Conservation (phyloP, 1,140 invertebrate species). For the Drosophila ambigua region DNA sequence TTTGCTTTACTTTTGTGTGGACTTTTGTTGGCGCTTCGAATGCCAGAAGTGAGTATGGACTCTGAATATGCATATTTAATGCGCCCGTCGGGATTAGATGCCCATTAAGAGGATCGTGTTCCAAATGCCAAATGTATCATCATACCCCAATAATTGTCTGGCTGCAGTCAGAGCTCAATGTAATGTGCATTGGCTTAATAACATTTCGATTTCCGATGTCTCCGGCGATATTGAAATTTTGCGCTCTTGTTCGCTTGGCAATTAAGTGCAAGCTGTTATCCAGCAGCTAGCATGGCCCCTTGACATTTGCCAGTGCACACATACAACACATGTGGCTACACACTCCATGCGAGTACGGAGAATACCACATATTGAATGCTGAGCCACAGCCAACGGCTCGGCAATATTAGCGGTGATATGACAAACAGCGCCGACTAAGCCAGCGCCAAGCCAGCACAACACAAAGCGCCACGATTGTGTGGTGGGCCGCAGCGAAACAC, state of each 20-base stretch:
- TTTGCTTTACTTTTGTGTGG: not conserved
- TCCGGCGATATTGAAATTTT: conserved; percentile 62
- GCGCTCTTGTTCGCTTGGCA: conserved; percentile 58
- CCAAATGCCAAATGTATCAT: conserved; percentile 9
- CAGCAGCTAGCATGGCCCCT: conserved; percentile 27
- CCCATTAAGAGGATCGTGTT: conserved; percentile 38
- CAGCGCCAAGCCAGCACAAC: conserved; percentile 38
- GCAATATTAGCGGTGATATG: conserved; percentile 74
- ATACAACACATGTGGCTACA: not conserved
- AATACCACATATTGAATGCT: conserved; percentile 37
- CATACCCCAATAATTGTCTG: conserved; percentile 28
- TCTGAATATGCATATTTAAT: conserved; percentile 40
- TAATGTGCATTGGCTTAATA: conserved; percentile 60
- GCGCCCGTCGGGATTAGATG: conserved; percentile 29
- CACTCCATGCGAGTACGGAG: not conserved
- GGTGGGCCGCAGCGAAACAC: conserved; percentile 16
- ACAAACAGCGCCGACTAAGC: conserved; percentile 61
- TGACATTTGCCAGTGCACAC: conserved; percentile 51
- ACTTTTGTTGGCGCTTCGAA: not conserved
- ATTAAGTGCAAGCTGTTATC: conserved; percentile 71
- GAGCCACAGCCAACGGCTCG: conserved; percentile 53
- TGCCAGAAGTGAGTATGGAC: conserved; percentile 12
- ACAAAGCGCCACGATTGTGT: conserved; percentile 46
- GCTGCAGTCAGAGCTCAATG: conserved; percentile 13
- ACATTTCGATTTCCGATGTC: conserved; percentile 55